Evolutionary conservation across 2,113 vertebrate genomes (phyloP).

Genomic region (Pyxicephalus adspersus): DNA sequence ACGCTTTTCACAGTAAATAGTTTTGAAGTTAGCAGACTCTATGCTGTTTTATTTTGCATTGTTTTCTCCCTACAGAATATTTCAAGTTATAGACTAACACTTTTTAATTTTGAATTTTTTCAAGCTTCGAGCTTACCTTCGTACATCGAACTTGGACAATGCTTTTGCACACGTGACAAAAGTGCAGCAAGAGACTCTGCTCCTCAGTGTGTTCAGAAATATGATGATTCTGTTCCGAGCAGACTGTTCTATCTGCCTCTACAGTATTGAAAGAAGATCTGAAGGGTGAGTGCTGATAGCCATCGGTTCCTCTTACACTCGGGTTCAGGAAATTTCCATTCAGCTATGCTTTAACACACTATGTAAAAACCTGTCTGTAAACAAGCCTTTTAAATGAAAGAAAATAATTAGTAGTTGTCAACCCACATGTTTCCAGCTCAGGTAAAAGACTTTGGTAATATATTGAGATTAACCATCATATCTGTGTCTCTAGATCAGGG

Average conservation of each 20-base stretch:
- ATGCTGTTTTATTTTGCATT: neutral
- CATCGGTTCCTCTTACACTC: neutral
- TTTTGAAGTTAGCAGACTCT: neutral
- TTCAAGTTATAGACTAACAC: neutral
- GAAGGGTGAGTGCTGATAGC: conserved; percentile 79
- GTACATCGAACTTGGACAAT: conserved; percentile 96
- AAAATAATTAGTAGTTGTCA: too few relatives aligned
- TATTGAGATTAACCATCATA: too few relatives aligned
- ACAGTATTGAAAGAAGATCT: conserved; percentile 86
- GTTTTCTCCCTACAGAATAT: conserved; percentile 14
- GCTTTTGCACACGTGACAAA: conserved; percentile 92
- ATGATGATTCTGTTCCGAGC: conserved; percentile 91
- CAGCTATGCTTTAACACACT: too few relatives aligned
- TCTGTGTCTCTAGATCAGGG: too few relatives aligned
- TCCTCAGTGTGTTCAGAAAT: conserved; percentile 94
- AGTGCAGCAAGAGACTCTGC: conserved; percentile 86
- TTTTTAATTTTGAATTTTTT: conserved; percentile 30
- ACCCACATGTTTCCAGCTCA: too few relatives aligned
- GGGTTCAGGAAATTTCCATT: too few relatives aligned
- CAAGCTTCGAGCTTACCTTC: conserved; percentile 89
- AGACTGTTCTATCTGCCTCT: conserved; percentile 97
- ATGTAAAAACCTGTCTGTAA: too few relatives aligned
- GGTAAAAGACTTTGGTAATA: too few relatives aligned
- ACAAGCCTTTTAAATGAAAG: too few relatives aligned
- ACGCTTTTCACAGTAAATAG: too few relatives aligned